Base-by-base conservation (phyloP, 2,797 vertebrate species). In the Acanthopagrus latus region DNA sequence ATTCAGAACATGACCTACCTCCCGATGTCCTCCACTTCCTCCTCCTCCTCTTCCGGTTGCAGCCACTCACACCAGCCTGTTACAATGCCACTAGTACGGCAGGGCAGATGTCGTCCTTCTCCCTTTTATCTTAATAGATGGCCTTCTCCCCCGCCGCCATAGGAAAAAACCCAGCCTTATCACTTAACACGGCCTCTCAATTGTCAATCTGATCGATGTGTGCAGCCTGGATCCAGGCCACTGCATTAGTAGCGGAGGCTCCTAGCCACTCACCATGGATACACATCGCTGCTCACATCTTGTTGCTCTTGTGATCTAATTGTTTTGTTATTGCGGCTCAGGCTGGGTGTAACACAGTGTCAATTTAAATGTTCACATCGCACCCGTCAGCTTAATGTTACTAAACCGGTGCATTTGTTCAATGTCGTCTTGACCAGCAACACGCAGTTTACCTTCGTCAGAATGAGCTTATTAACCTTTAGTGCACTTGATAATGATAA, bases 201-300 rank as follows among this genome's bases (percentile, higher is more conserved):
- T 87, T 92, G 91, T 91, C 90, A 91, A 65, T 84, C 79, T 93
- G 92, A 93, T 93, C 70, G 81, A 92, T 92, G 91, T 81, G 89
- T 71, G 79, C 75, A 78, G 85, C 57, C 78, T 57, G 59, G 86
- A 92, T 92, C 80, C 87, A 85, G 87, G 86, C 88, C 86, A 85
- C 76, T 67, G 90, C 88, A 82, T 92, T 88, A 84, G 87, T 27
- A 43, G 69, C 57, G 55, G 68, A 80, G 83, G 69, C 87, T 88
- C 66, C 72, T 66, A 55, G 84, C 75, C 64, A 11, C 81, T 88
- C 83, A 73, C 81, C 58, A 44, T 46, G 83, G 86, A 88, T 62
- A 56, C 83, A 81, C 89, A 77, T 89, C 68, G 2, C 80, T 82
- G 88, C 84, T 74, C 85, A 33, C 81, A 83, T 87, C 85, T 83